Percentiles rank a stretch among this genome's conserved stretches.
phyloP scores from a whole-genome alignment of 2,113 vertebrate species.

The Caretta caretta region DNA sequence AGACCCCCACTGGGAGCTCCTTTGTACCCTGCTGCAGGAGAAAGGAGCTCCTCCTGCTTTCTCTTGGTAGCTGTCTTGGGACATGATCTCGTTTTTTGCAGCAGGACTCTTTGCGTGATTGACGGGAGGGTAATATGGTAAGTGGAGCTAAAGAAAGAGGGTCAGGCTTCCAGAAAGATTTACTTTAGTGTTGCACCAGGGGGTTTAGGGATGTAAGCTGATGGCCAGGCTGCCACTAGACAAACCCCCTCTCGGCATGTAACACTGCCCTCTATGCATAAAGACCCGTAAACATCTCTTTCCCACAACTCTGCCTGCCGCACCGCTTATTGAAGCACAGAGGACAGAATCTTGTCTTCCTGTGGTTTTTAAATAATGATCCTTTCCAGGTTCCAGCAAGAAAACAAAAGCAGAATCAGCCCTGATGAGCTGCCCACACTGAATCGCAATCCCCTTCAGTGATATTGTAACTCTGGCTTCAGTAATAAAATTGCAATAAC shows the following conservation, averaged over 20 bases:
- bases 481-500: neutral
- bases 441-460: neutral
- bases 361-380: neutral
- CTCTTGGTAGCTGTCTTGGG: too few relatives aligned
- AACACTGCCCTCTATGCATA: neutral
- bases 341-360: neutral
- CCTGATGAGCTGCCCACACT: neutral
- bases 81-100: neutral
- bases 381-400: neutral
- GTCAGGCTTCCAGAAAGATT: neutral
- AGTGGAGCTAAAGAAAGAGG: neutral
- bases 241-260: neutral
- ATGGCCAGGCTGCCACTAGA: neutral
- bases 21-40: neutral
- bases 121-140: neutral
- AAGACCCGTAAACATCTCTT: neutral
- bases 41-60: neutral
- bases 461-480: neutral
- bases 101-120: neutral
- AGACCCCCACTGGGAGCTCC: neutral
- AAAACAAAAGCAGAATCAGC: neutral
- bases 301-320: neutral
- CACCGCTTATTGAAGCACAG: accelerated
- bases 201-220: neutral
- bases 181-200: neutral